Percentiles rank a stretch among this genome's conserved stretches.
Evolutionary conservation across 2,113 vertebrate genomes (phyloP).

Genomic region (Glaucomys volans): DNA sequence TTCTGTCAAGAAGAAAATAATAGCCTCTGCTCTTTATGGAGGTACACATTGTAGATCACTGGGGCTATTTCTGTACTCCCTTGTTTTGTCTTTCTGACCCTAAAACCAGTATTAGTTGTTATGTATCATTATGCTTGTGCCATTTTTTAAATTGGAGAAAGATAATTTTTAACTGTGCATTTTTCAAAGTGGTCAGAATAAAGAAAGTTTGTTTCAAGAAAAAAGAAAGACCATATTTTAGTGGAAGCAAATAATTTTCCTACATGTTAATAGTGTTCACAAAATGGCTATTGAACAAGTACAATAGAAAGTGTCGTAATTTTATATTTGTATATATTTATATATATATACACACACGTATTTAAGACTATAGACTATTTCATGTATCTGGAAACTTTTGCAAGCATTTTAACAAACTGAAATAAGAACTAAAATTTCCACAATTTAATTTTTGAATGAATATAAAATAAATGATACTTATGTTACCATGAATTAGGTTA

Average conservation of each 20-base stretch:
- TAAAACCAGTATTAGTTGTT: neutral
- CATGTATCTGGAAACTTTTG: neutral
- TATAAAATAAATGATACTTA: neutral
- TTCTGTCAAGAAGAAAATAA: neutral
- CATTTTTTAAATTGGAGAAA: neutral
- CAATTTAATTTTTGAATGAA: neutral
- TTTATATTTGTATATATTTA: no score
- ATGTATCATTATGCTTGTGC: neutral
- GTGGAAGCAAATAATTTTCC: neutral
- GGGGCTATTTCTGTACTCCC: neutral
- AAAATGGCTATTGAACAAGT: neutral
- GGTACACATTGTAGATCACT: no score
- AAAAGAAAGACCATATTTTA: neutral
- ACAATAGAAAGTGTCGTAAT: neutral
- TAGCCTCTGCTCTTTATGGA: neutral
- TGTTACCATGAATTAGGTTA: slow-evolving; percentile 32
- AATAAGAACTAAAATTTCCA: slow-evolving; percentile 17
- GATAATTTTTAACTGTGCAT: neutral
- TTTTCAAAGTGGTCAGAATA: neutral
- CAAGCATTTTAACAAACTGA: slow-evolving; percentile 8
- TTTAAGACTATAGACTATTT: neutral
- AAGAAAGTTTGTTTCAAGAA: neutral
- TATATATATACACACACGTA: neutral
- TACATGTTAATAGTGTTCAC: neutral
- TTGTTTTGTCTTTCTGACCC: neutral